Percentiles rank a stretch among this genome's conserved stretches.
Evolutionary conservation across 2,888 invertebrate species (phyloP).

Genomic region (Agrotis ipsilon): DNA sequence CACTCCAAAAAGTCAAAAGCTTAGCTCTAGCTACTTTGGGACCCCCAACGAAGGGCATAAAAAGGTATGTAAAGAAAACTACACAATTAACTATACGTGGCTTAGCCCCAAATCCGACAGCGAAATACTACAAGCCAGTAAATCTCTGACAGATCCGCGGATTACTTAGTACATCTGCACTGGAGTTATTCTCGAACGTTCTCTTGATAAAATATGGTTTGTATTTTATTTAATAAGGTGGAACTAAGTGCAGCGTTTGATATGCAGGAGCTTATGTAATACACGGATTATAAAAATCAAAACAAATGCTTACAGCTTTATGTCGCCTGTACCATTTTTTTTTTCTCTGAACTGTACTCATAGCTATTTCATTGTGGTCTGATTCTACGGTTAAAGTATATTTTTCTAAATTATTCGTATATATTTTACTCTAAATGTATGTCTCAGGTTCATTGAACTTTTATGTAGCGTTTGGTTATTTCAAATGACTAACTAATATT

Average conservation of each 20-base stretch:
- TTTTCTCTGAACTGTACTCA: no score
- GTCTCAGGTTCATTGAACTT: no score
- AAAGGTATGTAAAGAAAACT: conserved; percentile 29
- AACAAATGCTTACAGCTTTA: background rate
- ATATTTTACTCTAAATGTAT: no score
- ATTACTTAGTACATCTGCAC: conserved; percentile 48
- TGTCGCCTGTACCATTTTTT: background rate
- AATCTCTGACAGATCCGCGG: conserved; percentile 61
- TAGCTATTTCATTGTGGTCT: no score
- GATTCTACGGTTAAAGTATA: no score
- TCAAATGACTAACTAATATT: background rate
- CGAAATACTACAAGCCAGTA: conserved; percentile 67
- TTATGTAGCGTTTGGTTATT: no score
- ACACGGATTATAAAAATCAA: background rate
- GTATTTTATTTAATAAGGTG: conserved; percentile 30
- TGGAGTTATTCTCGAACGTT: conserved; percentile 28
- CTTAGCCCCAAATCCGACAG: conserved; percentile 65
- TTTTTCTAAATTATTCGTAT: no score
- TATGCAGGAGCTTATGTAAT: background rate
- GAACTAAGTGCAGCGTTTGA: background rate
- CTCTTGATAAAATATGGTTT: conserved; percentile 28
- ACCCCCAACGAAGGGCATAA: conserved; percentile 37
- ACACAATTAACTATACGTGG: conserved; percentile 47
- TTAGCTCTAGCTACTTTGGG: conserved; percentile 13
- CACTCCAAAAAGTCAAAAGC: background rate